These are phyloP conservation scores for Erythrocercus mccallii DNA, from an alignment of 2,113 vertebrate species.

Conservation along the genomic window DNA sequence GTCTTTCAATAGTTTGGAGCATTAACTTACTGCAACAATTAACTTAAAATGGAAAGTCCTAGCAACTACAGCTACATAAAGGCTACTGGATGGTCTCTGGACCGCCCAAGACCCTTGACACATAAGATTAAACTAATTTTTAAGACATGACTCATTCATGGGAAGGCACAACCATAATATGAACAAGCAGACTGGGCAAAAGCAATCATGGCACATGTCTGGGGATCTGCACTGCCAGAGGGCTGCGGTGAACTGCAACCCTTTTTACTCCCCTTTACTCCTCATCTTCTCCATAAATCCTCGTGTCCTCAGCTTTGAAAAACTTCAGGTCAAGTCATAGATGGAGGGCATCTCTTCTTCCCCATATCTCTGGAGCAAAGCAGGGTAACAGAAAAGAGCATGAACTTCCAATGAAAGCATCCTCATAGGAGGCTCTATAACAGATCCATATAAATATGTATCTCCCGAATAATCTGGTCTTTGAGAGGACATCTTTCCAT, in stretches of 20 bases:
- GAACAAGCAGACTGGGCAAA: background rate
- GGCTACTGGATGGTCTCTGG: background rate
- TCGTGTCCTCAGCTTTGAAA: background rate
- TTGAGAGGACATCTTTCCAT: background rate
- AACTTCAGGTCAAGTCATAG: background rate
- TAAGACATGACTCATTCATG: background rate
- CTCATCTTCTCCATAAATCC: background rate
- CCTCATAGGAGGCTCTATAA: background rate
- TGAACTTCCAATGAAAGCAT: background rate
- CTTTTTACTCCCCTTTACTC: background rate
- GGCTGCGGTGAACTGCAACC: background rate
- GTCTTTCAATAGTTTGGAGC: background rate
- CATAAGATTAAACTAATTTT: background rate
- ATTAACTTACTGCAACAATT: background rate
- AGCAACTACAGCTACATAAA: background rate
- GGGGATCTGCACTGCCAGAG: background rate
- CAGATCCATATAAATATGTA: background rate
- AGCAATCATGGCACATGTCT: background rate
- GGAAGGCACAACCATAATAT: background rate
- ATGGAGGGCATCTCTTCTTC: background rate
- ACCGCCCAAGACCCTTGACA: background rate
- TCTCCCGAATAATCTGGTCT: background rate
- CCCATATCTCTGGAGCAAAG: background rate
- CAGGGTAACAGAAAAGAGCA: background rate
- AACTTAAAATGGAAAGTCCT: background rate